Conservation (phyloP, 2,888 invertebrate genomes). For the Tineola bisselliella region DNA sequence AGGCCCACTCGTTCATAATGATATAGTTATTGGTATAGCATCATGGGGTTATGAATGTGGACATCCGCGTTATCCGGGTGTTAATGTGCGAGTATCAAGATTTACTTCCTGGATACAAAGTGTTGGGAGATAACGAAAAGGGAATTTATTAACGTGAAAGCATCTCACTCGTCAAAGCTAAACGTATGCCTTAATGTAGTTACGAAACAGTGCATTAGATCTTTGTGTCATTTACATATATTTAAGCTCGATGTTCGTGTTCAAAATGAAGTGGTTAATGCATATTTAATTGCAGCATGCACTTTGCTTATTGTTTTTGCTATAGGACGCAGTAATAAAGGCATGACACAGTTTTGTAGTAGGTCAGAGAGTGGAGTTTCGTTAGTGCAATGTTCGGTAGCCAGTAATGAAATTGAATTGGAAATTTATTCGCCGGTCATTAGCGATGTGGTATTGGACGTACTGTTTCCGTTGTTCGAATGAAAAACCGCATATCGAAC, state of each 20-base stretch:
- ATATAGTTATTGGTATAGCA: conserved; percentile 5
- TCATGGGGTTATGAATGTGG: conserved; percentile 6
- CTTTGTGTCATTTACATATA: too few relatives aligned
- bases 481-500: not conserved
- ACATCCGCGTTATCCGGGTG: not conserved
- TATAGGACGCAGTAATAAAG: not conserved
- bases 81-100: conserved; percentile 1
- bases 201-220: too few relatives aligned
- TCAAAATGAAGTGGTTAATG: conserved; percentile 4
- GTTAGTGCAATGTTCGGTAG: not conserved
- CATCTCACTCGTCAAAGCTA: too few relatives aligned
- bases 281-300: conserved; percentile 7
- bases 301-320: conserved; percentile 6
- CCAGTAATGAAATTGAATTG: not conserved
- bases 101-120: conserved; percentile 7
- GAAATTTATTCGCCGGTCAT: not conserved
- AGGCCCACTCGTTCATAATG: conserved; percentile 11
- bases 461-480: not conserved
- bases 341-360: not conserved
- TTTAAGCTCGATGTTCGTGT: too few relatives aligned
- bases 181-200: too few relatives aligned
- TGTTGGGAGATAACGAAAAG: not conserved
- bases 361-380: not conserved
- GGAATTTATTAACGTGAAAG: too few relatives aligned
- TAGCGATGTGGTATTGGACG: not conserved